Evolutionary conservation across 1,140 invertebrate species (phyloP).

Genomic region (Eurosta solidaginis): DNA sequence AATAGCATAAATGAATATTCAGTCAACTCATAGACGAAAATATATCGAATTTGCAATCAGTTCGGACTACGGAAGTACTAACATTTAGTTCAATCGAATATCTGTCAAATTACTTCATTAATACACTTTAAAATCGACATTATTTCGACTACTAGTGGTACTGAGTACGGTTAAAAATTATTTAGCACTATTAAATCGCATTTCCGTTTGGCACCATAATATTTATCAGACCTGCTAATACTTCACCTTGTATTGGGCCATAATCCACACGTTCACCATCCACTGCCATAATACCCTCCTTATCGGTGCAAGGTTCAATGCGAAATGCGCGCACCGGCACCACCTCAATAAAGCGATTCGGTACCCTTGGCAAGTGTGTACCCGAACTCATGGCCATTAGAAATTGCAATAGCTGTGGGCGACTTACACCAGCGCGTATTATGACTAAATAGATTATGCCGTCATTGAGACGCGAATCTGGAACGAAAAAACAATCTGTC

Average conservation of each 20-base stretch:
- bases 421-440: constrained; percentile 74
- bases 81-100: too few species aligned
- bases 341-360: constrained; percentile 66
- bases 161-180: not conserved
- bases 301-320: constrained; percentile 74
- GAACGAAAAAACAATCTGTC: constrained; percentile 83
- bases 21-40: too few species aligned
- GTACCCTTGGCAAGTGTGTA: constrained; percentile 66
- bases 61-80: too few species aligned
- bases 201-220: constrained; percentile 66
- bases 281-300: constrained; percentile 77
- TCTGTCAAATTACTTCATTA: too few species aligned
- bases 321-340: constrained; percentile 86
- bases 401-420: constrained; percentile 76
- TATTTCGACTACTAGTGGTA: not conserved
- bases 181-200: not conserved
- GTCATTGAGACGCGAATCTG: constrained; percentile 81
- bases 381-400: constrained; percentile 77
- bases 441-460: constrained; percentile 89
- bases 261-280: constrained; percentile 89
- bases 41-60: too few species aligned
- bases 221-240: constrained; percentile 79
- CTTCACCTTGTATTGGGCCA: constrained; percentile 84
- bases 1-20: too few species aligned
- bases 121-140: not conserved